phyloP scores from a whole-genome alignment of 2,113 vertebrate genomes.

The Lanius ludovicianus region DNA sequence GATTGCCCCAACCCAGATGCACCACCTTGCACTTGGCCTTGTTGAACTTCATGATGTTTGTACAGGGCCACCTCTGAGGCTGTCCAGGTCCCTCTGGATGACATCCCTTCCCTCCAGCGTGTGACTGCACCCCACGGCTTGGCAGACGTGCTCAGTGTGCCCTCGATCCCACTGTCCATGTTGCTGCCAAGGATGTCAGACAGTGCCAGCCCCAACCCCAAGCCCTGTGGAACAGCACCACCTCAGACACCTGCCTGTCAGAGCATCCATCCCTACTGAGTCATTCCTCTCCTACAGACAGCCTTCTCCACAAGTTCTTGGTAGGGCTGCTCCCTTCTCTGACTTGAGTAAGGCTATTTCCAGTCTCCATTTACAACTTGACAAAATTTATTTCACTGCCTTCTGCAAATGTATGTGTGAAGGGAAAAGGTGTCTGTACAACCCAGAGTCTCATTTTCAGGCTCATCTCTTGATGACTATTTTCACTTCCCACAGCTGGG shows the following conservation, averaged over 20 bases:
- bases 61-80: not conserved
- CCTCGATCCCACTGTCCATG: not conserved
- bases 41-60: not conserved
- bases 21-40: not conserved
- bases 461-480: not conserved
- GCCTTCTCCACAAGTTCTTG: not conserved
- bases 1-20: not conserved
- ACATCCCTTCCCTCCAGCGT: not conserved
- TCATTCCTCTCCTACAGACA: not conserved
- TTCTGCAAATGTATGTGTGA: not conserved
- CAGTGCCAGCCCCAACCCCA: not conserved
- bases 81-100: not conserved
- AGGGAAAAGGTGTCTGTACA: not conserved
- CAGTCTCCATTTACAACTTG: not conserved
- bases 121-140: not conserved
- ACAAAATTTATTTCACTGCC: not conserved
- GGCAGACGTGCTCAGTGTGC: not conserved
- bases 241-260: accelerated
- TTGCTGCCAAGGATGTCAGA: not conserved
- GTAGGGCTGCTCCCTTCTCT: not conserved
- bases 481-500: not conserved
- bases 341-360: accelerated
- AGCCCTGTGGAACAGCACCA: not conserved
- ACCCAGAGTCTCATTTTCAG: not conserved
- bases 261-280: not conserved